These are phyloP conservation scores for Silurus lanzhouensis DNA, from an alignment of 2,797 vertebrate species.

Conservation along the genomic window DNA sequence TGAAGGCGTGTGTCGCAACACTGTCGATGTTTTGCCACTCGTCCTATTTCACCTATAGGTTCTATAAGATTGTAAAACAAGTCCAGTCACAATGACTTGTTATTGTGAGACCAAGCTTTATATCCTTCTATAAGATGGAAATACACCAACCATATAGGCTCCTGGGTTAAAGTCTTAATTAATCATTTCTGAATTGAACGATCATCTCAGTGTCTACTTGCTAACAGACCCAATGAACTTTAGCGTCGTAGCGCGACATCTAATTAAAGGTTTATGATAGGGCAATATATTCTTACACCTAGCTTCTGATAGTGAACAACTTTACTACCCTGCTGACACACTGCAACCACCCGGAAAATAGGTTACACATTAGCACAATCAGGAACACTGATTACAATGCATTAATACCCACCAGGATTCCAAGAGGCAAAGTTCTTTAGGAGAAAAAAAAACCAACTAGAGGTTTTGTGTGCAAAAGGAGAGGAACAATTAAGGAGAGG, in stretches of 20 bases:
- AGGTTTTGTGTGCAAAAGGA: conserved; percentile 40
- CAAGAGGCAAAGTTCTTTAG: conserved; percentile 51
- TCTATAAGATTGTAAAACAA: not conserved
- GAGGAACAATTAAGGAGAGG: conserved; percentile 41
- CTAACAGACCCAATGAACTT: conserved; percentile 40
- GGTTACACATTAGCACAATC: conserved; percentile 48
- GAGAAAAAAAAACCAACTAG: conserved; percentile 6
- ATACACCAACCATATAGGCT: not conserved
- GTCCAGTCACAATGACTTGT: not conserved
- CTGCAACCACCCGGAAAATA: conserved; percentile 48
- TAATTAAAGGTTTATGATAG: conserved; percentile 49
- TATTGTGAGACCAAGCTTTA: not conserved
- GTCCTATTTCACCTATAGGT: not conserved
- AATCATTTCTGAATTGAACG: conserved; percentile 6
- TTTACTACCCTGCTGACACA: conserved; percentile 37
- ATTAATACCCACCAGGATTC: conserved; percentile 12
- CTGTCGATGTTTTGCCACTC: not conserved
- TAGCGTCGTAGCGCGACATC: conserved; percentile 30
- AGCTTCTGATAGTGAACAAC: conserved; percentile 31
- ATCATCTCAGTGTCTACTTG: conserved; percentile 21
- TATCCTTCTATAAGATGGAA: not conserved
- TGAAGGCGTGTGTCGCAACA: not conserved
- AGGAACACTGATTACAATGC: conserved; percentile 46
- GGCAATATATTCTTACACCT: conserved; percentile 44
- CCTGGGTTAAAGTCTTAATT: not conserved